These are phyloP conservation scores for Anadara kagoshimensis DNA, from an alignment of 1,140 invertebrate species.

Conservation along the genomic window DNA sequence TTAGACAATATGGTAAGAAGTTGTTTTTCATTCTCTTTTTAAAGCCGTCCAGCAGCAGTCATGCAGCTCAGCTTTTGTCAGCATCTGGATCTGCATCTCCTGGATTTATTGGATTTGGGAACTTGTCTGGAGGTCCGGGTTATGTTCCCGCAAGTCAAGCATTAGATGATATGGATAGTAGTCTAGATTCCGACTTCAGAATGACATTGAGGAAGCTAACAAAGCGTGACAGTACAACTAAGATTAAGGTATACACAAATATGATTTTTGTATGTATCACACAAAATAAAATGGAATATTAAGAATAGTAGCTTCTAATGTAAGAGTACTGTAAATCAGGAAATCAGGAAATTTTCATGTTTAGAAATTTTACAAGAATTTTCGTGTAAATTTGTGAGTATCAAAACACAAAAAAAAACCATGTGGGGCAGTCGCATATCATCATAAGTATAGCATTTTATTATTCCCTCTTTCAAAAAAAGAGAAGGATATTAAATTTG, in stretches of 20 bases:
- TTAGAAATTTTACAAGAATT: too few species aligned
- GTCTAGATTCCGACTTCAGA: conserved; percentile 73
- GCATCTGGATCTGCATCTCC: conserved; percentile 61
- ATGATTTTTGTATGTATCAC: neutral
- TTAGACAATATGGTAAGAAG: neutral
- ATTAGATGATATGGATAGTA: conserved; percentile 68
- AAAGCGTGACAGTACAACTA: conserved; percentile 91
- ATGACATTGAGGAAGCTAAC: conserved; percentile 78
- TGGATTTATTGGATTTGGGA: conserved; percentile 82
- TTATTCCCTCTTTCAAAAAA: too few species aligned
- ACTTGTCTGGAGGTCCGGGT: conserved; percentile 74
- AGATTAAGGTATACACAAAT: conserved; percentile 81
- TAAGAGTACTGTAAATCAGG: too few species aligned
- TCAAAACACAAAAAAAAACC: neutral
- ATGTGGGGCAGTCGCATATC: too few species aligned
- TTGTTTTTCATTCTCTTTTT: conserved; percentile 55
- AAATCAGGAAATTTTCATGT: too few species aligned
- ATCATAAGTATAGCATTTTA: too few species aligned
- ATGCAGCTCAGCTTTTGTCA: conserved; percentile 84
- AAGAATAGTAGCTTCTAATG: neutral
- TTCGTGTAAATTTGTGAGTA: neutral
- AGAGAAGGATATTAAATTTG: too few species aligned
- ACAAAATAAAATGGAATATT: neutral
- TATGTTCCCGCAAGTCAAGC: conserved; percentile 77
- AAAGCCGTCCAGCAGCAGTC: conserved; percentile 87